A percentile compares a stretch with the other conserved stretches of the same genome.
Conservation (phyloP, 2,888 invertebrate species). For the Hydriomena furcata region DNA sequence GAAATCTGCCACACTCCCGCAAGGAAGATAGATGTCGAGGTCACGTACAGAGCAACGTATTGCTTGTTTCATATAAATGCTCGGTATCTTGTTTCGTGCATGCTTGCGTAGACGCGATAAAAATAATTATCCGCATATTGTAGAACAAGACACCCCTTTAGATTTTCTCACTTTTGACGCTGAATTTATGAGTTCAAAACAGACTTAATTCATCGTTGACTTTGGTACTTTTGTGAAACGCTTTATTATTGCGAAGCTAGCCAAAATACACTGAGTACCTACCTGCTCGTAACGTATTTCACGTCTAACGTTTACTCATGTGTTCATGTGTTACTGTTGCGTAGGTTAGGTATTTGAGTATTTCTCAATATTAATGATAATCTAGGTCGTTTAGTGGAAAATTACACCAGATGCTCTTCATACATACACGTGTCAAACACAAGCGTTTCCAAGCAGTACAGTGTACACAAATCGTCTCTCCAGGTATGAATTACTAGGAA, state of each 20-base stretch:
- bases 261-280: too few relatives aligned
- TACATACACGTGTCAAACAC: constrained; percentile 6
- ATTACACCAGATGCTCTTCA: constrained; percentile 11
- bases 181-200: too few relatives aligned
- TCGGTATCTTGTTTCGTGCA: constrained; percentile 20
- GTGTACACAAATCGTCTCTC: constrained; percentile 14
- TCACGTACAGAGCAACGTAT: constrained; percentile 20
- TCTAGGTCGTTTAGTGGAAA: constrained; percentile 11
- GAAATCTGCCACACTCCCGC: constrained; percentile 16
- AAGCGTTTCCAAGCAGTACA: constrained; percentile 10
- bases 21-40: constrained; percentile 26
- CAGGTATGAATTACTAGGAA: constrained; percentile 29
- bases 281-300: too few relatives aligned
- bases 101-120: constrained; percentile 23
- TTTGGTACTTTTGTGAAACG: constrained; percentile 1
- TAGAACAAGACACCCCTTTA: too few relatives aligned
- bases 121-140: too few relatives aligned
- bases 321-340: constrained; percentile 4
- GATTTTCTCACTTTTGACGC: too few relatives aligned
- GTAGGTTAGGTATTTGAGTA: constrained; percentile 4
- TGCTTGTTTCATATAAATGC: constrained; percentile 25
- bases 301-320: not conserved
- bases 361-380: constrained; percentile 7
- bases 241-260: not conserved
- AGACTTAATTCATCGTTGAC: not conserved